phyloP scores from a whole-genome alignment of 2,113 vertebrate genomes.

The Gobio gobio region DNA sequence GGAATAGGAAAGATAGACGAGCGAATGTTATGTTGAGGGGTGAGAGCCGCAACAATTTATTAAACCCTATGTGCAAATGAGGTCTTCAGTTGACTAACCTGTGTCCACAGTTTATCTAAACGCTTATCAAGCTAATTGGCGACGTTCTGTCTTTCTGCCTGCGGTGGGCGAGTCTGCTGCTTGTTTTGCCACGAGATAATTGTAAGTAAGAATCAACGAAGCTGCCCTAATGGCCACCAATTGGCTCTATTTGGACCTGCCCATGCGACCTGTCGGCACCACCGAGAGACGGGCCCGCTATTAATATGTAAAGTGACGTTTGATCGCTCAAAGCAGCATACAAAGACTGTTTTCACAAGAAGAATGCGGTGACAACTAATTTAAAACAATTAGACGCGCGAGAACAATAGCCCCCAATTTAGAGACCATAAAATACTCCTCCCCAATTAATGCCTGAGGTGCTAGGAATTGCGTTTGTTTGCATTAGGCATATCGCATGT shows the following conservation, averaged over 20 bases:
- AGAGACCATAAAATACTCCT: slow-evolving; percentile 73
- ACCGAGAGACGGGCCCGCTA: slow-evolving; percentile 59
- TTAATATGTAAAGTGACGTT: slow-evolving; percentile 76
- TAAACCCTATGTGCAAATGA: neutral
- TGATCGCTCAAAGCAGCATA: slow-evolving; percentile 69
- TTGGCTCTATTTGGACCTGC: slow-evolving; percentile 64
- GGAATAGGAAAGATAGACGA: neutral
- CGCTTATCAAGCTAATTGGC: slow-evolving; percentile 58
- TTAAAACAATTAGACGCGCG: slow-evolving; percentile 77
- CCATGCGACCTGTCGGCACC: slow-evolving; percentile 67
- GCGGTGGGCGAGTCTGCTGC: slow-evolving; percentile 46
- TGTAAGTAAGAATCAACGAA: slow-evolving; percentile 58
- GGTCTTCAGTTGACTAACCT: slow-evolving; percentile 26
- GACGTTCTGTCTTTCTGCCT: slow-evolving; percentile 58
- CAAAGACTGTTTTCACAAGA: slow-evolving; percentile 76
- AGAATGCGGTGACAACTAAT: slow-evolving; percentile 75
- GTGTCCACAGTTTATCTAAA: slow-evolving; percentile 45
- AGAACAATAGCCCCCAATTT: slow-evolving; percentile 73
- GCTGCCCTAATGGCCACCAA: slow-evolving; percentile 60
- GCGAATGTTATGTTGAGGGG: neutral
- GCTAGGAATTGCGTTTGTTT: slow-evolving; percentile 71
- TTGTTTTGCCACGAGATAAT: slow-evolving; percentile 56
- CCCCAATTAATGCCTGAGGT: slow-evolving; percentile 73
- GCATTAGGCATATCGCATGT: slow-evolving; percentile 60
- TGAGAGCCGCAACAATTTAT: slow-evolving; percentile 8